These are phyloP conservation scores for Trichopria drosophilae DNA, from an alignment of 2,888 invertebrate genomes.

Conservation along the genomic window DNA sequence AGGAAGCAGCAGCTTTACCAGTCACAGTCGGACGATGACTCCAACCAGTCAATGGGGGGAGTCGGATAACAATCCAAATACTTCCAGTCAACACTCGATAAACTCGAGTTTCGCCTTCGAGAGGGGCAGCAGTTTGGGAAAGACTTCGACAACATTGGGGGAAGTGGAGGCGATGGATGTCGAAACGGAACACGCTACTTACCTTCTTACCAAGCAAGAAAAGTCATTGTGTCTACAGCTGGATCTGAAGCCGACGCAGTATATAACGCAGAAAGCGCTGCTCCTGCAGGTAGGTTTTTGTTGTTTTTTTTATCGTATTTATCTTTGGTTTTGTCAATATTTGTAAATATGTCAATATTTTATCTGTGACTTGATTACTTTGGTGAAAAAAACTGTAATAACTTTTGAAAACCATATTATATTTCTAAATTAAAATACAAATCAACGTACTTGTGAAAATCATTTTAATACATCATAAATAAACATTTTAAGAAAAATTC, in stretches of 20 bases:
- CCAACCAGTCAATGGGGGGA: slow-evolving; percentile 55
- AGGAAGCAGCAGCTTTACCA: slow-evolving; percentile 52
- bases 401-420: slow-evolving; percentile 1
- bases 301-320: neutral
- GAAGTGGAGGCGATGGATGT: slow-evolving; percentile 48
- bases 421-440: neutral
- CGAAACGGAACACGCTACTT: slow-evolving; percentile 54
- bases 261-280: slow-evolving; percentile 85
- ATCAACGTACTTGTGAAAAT: too few relatives aligned
- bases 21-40: slow-evolving; percentile 57
- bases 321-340: neutral
- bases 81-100: slow-evolving; percentile 48
- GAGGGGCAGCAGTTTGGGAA: slow-evolving; percentile 59
- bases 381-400: too few relatives aligned
- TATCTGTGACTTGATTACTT: too few relatives aligned
- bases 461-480: too few relatives aligned
- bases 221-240: slow-evolving; percentile 60
- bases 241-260: slow-evolving; percentile 83
- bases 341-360: neutral
- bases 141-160: slow-evolving; percentile 31
- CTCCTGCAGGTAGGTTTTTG: slow-evolving; percentile 67
- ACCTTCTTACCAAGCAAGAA: slow-evolving; percentile 56
- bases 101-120: slow-evolving; percentile 53
- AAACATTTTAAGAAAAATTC: too few relatives aligned
- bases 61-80: slow-evolving; percentile 53